Evolutionary conservation across 2,113 vertebrate species (phyloP), one percentile per base, ranked within the genome.

Genomic region (Glaucidium brasilianum): DNA sequence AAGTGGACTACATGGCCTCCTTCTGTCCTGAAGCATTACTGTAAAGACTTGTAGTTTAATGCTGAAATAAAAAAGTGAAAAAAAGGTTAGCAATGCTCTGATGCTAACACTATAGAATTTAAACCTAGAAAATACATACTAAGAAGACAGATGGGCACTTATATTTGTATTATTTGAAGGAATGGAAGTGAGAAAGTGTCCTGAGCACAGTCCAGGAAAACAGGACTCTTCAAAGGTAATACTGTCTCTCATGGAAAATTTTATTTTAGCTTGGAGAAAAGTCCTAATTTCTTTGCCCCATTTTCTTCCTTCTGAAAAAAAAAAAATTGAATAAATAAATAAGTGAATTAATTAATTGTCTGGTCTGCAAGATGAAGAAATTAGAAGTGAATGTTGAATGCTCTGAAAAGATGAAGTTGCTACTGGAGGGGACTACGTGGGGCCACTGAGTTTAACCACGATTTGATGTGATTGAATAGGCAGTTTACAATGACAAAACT

Each of bases 21-120:
- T 97, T 95, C 89, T 95, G 74, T 95, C 94, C 41, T 73, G 37
- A 95, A 75, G 6, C 47, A 92, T 87, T 95, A 84, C 16, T 74
- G 35, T 84, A 78, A 88, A 66, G 47, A 67, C 13, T 55, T 80
- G 34, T 66, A 84, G 14, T 45, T 81, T 41, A 55, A 14, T 74
- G 25, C 7, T 74, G 37, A 90, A 91, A 78, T 41, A 66, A 89
- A 87, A 85, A 35, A 62, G 3, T 2, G 0, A 26, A 58, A 56
- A 56, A 81, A 66, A 32, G 11, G 6, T 73, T 74, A 81, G 4
- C 32, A 73, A 35, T 50, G 9, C 6, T 75, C 15, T 37, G 10
- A 68, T 49, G 17, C 73, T 90, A 83, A 32, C 39, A 58, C 4
- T 10, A 45, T 8, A 58, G 34, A 50, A 11, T 58, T 81, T 68